Evolutionary conservation across 1,140 invertebrate species (phyloP).

Genomic region (Colletes latitarsis): DNA sequence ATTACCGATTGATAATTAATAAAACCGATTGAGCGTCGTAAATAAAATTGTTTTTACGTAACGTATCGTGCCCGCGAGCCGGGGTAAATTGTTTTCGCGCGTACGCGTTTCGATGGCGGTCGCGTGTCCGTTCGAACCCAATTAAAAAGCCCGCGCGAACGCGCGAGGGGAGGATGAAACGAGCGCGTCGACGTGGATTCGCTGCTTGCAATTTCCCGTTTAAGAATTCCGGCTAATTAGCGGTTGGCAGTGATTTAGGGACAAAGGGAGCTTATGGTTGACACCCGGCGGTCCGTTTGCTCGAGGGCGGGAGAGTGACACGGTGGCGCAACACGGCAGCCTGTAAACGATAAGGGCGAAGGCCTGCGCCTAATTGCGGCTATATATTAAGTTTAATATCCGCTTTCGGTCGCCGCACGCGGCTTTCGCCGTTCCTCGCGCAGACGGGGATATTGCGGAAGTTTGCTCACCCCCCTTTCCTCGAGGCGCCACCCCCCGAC

Average conservation of each 20-base stretch:
- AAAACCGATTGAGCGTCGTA: slow-evolving; percentile 4
- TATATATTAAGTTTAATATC: slow-evolving; percentile 80
- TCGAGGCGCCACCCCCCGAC: neutral
- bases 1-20: slow-evolving; percentile 25
- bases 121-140: too few relatives aligned
- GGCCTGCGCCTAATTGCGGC: slow-evolving; percentile 78
- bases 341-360: slow-evolving; percentile 44
- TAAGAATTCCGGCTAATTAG: slow-evolving; percentile 51
- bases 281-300: slow-evolving; percentile 50
- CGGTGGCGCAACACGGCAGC: slow-evolving; percentile 10
- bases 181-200: neutral
- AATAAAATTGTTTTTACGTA: neutral
- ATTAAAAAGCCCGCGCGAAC: neutral
- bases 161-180: neutral
- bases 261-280: slow-evolving; percentile 53
- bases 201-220: neutral
- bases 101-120: too few relatives aligned
- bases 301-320: slow-evolving; percentile 33
- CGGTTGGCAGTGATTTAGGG: slow-evolving; percentile 44
- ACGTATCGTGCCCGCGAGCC: too few relatives aligned
- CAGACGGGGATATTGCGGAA: slow-evolving; percentile 74
- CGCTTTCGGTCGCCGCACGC: slow-evolving; percentile 69
- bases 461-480: slow-evolving; percentile 57
- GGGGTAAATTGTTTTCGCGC: too few relatives aligned
- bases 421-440: slow-evolving; percentile 47